Evolutionary conservation across 1,140 invertebrate genomes (phyloP).

Genomic region (Ectropis grisescens): DNA sequence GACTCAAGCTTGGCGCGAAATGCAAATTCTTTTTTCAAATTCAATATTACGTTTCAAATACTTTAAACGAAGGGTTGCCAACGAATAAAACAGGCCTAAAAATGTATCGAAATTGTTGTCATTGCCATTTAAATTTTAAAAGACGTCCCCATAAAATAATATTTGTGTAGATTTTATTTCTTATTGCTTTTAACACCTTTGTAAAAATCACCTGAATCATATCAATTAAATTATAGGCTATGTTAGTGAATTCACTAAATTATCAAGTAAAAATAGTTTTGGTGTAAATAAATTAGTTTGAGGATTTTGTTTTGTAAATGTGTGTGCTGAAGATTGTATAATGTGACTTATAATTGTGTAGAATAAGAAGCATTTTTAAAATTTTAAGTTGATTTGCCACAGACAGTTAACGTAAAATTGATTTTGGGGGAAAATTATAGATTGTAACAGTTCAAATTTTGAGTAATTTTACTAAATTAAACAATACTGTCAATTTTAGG

Average conservation of each 20-base stretch:
- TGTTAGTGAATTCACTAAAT: conserved; percentile 25
- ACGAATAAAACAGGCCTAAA: conserved; percentile 10
- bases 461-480: too few species aligned
- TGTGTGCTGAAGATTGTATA: conserved; percentile 61
- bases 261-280: conserved; percentile 24
- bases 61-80: too few species aligned
- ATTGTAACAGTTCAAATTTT: too few species aligned
- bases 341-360: conserved; percentile 39
- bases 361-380: conserved; percentile 4
- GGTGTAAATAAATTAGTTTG: conserved; percentile 37
- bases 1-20: too few species aligned
- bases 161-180: too few species aligned
- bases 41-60: too few species aligned
- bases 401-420: too few species aligned
- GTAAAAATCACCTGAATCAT: conserved; percentile 48
- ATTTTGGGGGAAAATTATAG: too few species aligned
- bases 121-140: background rate
- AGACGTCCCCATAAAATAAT: too few species aligned
- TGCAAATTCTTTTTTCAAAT: too few species aligned
- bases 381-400: too few species aligned
- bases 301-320: conserved; percentile 63
- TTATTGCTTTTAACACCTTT: conserved; percentile 13
- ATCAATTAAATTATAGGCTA: conserved; percentile 40
- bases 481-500: too few species aligned
- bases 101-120: conserved; percentile 9